Percentiles rank a stretch among this genome's conserved stretches.
Evolutionary conservation across 1,140 invertebrate species (phyloP).

Genomic region (Scaptomyza hsui): DNA sequence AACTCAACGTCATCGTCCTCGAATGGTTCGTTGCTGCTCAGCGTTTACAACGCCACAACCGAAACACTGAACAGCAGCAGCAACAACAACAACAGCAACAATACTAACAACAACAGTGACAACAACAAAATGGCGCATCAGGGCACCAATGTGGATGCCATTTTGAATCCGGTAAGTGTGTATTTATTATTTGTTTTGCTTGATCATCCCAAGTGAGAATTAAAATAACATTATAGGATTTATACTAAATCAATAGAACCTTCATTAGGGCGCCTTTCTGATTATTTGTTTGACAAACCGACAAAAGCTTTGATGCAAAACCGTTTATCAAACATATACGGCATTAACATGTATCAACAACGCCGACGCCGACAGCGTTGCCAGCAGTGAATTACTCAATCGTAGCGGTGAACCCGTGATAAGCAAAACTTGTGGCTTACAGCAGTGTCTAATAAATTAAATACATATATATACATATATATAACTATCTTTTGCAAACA

Average conservation of each 20-base stretch:
- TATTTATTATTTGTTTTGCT: too few relatives aligned
- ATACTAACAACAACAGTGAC: constrained; percentile 19
- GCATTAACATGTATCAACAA: constrained; percentile 54
- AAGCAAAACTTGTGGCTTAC: constrained; percentile 31
- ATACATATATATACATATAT: constrained; percentile 10
- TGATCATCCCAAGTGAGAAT: too few relatives aligned
- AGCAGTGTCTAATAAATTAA: constrained; percentile 33
- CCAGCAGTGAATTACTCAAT: constrained; percentile 63
- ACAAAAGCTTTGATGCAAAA: constrained; percentile 7
- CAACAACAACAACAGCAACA: constrained; percentile 26
- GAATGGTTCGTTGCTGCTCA: constrained; percentile 69
- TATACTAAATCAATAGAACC: too few relatives aligned
- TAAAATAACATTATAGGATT: too few relatives aligned
- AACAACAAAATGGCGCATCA: constrained; percentile 63
- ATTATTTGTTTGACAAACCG: neutral
- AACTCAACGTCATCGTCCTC: constrained; percentile 68
- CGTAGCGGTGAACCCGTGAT: constrained; percentile 62
- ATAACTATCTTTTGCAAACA: neutral
- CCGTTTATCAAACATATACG: neutral
- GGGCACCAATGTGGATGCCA: constrained; percentile 74
- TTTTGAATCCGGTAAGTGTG: constrained; percentile 74
- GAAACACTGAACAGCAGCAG: constrained; percentile 46
- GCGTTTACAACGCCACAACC: constrained; percentile 72
- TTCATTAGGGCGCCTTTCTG: too few relatives aligned
- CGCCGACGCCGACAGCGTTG: neutral